A percentile compares a stretch with the other conserved stretches of the same genome.
phyloP scores from a whole-genome alignment of 1,140 invertebrate species.

The Archivesica marissinica region DNA sequence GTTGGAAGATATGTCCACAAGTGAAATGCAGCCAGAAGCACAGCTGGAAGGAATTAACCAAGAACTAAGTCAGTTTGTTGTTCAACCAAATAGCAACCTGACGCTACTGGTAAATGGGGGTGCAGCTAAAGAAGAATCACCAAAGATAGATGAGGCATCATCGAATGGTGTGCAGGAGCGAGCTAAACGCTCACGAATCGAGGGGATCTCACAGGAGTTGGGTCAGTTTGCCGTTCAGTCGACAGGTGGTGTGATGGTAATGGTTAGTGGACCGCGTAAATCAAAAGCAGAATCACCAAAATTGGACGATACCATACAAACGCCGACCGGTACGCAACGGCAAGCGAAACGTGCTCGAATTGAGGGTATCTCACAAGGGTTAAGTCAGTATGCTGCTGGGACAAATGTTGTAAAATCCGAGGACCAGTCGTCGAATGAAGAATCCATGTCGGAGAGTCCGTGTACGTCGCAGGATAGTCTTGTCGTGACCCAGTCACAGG shows the following conservation, averaged over 20 bases:
- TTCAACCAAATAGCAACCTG: not conserved
- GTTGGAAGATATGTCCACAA: conserved; percentile 29
- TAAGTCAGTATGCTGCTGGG: not conserved
- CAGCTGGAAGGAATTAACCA: not conserved
- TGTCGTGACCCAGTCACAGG: not conserved
- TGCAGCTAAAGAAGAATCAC: not conserved
- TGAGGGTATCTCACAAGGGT: not conserved
- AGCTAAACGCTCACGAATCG: not conserved
- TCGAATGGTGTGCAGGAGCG: not conserved
- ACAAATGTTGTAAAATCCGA: not conserved
- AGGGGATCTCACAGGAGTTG: not conserved
- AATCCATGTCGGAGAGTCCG: conserved; percentile 16
- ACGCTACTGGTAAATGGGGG: not conserved
- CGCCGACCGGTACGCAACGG: not conserved
- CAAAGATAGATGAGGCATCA: not conserved
- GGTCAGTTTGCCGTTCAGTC: not conserved
- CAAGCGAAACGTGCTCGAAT: not conserved
- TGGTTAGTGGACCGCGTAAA: not conserved
- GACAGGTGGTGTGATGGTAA: too few relatives aligned
- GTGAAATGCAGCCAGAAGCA: not conserved
- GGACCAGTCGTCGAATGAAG: not conserved
- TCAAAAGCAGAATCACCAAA: conserved; percentile 1
- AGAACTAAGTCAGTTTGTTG: not conserved
- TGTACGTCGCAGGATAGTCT: conserved; percentile 33
- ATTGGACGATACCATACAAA: not conserved